A percentile compares a stretch with the other conserved stretches of the same genome.
Conservation (phyloP, 2,113 vertebrate genomes). For the Clarias magur region DNA sequence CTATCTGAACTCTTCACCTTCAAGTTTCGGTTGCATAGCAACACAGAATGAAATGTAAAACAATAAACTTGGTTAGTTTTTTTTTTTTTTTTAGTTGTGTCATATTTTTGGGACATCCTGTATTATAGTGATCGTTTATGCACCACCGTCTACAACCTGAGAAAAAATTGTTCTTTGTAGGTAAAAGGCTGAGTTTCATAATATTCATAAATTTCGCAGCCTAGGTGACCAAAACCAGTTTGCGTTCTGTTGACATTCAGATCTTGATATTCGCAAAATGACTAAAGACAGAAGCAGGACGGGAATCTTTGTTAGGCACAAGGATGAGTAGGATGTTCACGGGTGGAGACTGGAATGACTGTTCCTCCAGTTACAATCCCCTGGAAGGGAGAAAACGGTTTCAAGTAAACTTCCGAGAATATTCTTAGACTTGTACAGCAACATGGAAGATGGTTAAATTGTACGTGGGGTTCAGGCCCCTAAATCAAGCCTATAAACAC, state of each 20-base stretch:
- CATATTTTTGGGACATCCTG: too few species aligned
- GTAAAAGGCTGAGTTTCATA: background rate
- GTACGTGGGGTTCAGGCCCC: background rate
- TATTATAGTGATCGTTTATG: background rate
- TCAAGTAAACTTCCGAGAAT: background rate
- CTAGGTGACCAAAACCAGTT: background rate
- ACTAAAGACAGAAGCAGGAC: background rate
- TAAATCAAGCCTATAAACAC: background rate
- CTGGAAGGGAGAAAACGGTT: conserved; percentile 11
- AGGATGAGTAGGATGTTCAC: background rate
- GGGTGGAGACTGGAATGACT: conserved; percentile 29
- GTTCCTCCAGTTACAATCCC: conserved; percentile 30
- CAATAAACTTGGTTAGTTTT: too few species aligned
- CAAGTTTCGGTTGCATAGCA: too few species aligned
- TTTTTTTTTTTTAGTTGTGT: too few species aligned
- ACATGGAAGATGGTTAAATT: background rate
- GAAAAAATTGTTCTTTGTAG: conserved; percentile 18
- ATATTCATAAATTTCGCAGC: background rate
- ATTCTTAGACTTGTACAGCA: background rate
- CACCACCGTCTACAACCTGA: background rate
- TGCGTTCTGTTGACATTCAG: background rate
- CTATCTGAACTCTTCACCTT: too few species aligned
- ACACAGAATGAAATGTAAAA: too few species aligned
- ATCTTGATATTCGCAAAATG: background rate
- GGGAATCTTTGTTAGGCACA: background rate